Conservation (phyloP, 2,888 invertebrate species). For the Venustoraphidia nigricollis region DNA sequence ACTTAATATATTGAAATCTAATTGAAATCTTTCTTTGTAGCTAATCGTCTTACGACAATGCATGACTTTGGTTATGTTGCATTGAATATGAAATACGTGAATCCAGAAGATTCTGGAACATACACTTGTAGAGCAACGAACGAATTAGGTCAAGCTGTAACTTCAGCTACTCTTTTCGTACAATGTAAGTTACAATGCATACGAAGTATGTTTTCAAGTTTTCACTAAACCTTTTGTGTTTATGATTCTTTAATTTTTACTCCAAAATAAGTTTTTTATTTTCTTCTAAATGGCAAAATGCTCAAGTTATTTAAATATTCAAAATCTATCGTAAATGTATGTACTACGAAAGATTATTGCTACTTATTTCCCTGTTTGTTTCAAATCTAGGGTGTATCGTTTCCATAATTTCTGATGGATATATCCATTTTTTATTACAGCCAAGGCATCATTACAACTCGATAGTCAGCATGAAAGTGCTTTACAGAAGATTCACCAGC, state of each 20-base stretch:
- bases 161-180: slow-evolving; percentile 80
- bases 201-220: background rate
- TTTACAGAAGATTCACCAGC: slow-evolving; percentile 67
- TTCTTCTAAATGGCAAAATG: no score
- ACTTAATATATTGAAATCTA: background rate
- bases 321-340: background rate
- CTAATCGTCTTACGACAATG: slow-evolving; percentile 86
- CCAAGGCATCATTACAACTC: slow-evolving; percentile 73
- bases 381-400: background rate
- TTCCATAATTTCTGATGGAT: slow-evolving; percentile 6
- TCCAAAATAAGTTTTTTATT: no score
- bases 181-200: slow-evolving; percentile 49
- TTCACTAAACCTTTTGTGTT: no score
- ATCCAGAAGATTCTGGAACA: slow-evolving; percentile 91
- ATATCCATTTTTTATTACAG: slow-evolving; percentile 28
- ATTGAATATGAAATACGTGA: slow-evolving; percentile 83
- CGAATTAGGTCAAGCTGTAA: slow-evolving; percentile 87
- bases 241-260: no score
- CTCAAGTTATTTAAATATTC: no score
- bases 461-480: slow-evolving; percentile 84
- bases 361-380: background rate
- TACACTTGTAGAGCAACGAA: slow-evolving; percentile 90
- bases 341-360: background rate
- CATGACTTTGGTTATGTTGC: slow-evolving; percentile 98
- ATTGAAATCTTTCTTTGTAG: slow-evolving; percentile 25